These are phyloP conservation scores for Polymixis lichenea DNA, from an alignment of 2,888 invertebrate genomes.

Conservation along the genomic window DNA sequence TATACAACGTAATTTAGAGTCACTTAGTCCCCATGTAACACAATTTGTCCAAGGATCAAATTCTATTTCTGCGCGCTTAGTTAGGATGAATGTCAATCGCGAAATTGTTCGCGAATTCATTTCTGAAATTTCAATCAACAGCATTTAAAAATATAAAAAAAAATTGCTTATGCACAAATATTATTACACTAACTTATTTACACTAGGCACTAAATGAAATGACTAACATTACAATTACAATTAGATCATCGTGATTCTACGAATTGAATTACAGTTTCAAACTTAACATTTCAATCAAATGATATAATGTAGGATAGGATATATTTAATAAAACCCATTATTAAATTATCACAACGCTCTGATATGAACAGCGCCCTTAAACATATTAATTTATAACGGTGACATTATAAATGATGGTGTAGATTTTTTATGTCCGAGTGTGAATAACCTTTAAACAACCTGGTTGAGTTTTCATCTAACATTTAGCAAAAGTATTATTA, in stretches of 20 bases:
- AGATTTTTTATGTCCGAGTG: neutral
- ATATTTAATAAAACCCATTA: neutral
- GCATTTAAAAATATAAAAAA: neutral
- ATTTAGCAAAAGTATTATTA: conserved; percentile 14
- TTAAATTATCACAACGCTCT: neutral
- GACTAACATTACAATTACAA: neutral
- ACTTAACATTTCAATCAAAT: neutral
- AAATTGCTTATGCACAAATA: neutral
- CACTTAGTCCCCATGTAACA: conserved; percentile 45
- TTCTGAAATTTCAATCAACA: neutral
- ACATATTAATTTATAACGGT: neutral
- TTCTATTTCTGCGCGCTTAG: conserved; percentile 50
- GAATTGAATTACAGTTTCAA: neutral
- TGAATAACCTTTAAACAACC: conserved; percentile 34
- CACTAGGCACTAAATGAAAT: neutral
- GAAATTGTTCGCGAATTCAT: neutral
- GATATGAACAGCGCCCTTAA: neutral
- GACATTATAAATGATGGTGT: too few species aligned
- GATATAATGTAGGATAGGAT: too few species aligned
- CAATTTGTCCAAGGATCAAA: conserved; percentile 56
- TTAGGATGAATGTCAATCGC: conserved; percentile 10
- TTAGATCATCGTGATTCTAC: conserved; percentile 15
- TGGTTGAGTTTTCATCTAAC: conserved; percentile 26
- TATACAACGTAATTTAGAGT: conserved; percentile 58
- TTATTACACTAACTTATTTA: neutral